Percentiles rank a stretch among this genome's conserved stretches.
Evolutionary conservation across 2,888 invertebrate genomes (phyloP).

Genomic region (Autographa gamma): DNA sequence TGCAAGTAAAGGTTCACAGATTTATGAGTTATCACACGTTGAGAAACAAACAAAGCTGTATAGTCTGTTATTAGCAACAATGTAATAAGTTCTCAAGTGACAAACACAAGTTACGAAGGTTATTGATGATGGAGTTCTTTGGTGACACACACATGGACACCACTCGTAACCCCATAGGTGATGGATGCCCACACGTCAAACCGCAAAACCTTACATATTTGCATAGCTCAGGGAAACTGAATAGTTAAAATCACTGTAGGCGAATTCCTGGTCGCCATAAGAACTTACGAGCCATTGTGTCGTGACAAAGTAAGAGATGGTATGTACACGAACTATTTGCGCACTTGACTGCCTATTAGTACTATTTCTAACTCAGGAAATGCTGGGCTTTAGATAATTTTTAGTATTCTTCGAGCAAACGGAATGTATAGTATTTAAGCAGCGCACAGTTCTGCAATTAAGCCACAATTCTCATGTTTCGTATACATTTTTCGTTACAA

Average conservation of each 20-base stretch:
- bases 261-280: constrained; percentile 68
- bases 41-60: constrained; percentile 18
- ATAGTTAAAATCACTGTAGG: constrained; percentile 80
- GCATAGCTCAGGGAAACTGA: constrained; percentile 72
- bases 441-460: background rate
- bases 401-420: background rate
- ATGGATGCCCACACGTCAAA: constrained; percentile 52
- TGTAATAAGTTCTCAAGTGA: constrained; percentile 28
- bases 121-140: background rate
- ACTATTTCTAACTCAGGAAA: constrained; percentile 15
- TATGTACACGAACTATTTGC: constrained; percentile 34
- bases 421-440: constrained; percentile 3
- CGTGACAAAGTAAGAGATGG: constrained; percentile 68
- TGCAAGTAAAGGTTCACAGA: constrained; percentile 12
- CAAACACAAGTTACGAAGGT: background rate
- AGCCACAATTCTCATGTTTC: background rate
- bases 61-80: constrained; percentile 21
- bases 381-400: constrained; percentile 5
- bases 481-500: background rate
- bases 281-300: constrained; percentile 82
- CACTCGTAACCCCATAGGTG: constrained; percentile 19
- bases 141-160: constrained; percentile 15
- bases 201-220: constrained; percentile 69
- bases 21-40: constrained; percentile 28
- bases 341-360: constrained; percentile 12